Conservation (phyloP, 2,113 vertebrate species). For the Platycercus adscitus region DNA sequence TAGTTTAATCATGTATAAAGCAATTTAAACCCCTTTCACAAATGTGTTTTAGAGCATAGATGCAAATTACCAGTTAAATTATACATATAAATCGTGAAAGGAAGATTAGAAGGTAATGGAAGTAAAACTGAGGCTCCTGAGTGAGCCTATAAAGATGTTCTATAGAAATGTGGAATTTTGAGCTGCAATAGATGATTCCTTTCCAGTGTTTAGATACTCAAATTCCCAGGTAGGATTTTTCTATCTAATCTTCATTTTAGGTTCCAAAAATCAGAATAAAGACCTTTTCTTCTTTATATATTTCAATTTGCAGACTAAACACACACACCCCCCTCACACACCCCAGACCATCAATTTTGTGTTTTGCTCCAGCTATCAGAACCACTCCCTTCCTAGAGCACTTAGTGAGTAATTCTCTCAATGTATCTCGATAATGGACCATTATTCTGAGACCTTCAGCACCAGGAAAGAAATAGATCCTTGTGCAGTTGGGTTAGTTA, state of each 20-base stretch:
- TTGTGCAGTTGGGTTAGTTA: neutral
- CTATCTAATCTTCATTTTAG: neutral
- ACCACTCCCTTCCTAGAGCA: neutral
- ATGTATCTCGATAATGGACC: neutral
- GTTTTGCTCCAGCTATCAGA: neutral
- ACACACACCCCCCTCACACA: rapidly evolving
- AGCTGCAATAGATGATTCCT: neutral
- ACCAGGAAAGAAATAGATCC: neutral
- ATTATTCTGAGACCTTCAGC: constrained; percentile 39
- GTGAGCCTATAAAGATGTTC: neutral
- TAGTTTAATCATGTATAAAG: neutral
- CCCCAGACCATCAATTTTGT: no score
- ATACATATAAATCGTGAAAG: neutral
- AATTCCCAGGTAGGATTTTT: neutral
- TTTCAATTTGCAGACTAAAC: neutral
- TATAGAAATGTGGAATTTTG: neutral
- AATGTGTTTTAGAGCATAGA: neutral
- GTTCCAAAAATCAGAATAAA: neutral
- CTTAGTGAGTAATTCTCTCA: neutral
- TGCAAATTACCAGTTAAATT: neutral
- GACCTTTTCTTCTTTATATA: neutral
- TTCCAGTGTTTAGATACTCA: neutral
- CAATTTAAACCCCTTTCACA: neutral
- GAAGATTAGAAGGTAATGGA: neutral
- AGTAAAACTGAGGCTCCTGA: neutral